These are phyloP conservation scores for Hirtodrosophila cameraria DNA, from an alignment of 2,888 invertebrate species.

Conservation along the genomic window DNA sequence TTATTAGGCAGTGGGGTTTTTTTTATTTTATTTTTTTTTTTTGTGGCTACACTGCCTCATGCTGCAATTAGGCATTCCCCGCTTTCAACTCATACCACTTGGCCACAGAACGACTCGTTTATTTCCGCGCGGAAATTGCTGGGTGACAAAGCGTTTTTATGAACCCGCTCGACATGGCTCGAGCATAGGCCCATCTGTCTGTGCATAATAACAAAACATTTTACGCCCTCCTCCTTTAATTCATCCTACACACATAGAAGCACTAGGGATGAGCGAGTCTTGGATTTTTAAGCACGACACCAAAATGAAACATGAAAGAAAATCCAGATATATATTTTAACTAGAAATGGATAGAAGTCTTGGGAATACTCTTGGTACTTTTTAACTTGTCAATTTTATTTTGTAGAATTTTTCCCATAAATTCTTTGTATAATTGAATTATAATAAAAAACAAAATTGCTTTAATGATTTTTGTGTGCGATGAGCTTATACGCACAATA, in stretches of 20 bases:
- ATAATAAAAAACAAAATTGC: no score
- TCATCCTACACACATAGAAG: conserved; percentile 3
- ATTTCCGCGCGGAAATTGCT: conserved; percentile 69
- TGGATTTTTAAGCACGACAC: no score
- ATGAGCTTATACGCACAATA: no score
- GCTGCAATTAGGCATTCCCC: conserved; percentile 12
- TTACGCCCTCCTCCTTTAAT: conserved; percentile 16
- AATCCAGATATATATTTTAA: no score
- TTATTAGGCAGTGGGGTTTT: conserved; percentile 58
- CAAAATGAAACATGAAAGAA: no score
- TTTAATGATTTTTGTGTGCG: no score
- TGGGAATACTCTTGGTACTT: no score
- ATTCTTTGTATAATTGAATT: no score
- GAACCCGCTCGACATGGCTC: conserved; percentile 59
- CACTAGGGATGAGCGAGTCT: not conserved
- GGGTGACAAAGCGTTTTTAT: conserved; percentile 72
- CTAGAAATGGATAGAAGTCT: no score
- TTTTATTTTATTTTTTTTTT: conserved; percentile 22
- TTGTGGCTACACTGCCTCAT: not conserved
- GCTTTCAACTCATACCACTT: not conserved
- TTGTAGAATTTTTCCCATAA: no score
- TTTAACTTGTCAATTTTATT: no score
- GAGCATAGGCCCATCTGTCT: conserved; percentile 50
- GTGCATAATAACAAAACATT: conserved; percentile 58
- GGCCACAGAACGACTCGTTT: conserved; percentile 43